These are phyloP conservation scores for Microctonus aethiopoides DNA, from an alignment of 2,888 invertebrate genomes.

Conservation along the genomic window DNA sequence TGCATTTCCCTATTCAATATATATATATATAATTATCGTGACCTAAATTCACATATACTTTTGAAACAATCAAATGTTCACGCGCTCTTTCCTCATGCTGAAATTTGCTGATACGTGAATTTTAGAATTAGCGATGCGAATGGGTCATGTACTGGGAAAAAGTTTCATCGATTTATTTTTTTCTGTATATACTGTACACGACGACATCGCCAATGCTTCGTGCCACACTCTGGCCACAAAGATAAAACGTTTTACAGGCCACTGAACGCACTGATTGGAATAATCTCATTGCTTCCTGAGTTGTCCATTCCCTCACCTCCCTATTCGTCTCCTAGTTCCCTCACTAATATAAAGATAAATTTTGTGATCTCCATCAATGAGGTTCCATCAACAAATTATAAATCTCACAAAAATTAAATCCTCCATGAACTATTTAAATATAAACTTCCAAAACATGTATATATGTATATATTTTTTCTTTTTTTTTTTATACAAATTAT, in stretches of 20 bases:
- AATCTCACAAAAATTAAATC: neutral
- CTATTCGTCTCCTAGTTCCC: neutral
- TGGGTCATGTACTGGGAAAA: constrained; percentile 14
- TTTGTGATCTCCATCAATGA: constrained; percentile 19
- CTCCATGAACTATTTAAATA: constrained; percentile 17
- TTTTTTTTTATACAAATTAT: too few relatives aligned
- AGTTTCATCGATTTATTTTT: constrained; percentile 26
- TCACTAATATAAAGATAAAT: neutral
- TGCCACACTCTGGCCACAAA: constrained; percentile 29
- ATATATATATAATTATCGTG: neutral
- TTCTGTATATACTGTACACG: constrained; percentile 20
- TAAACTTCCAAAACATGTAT: neutral
- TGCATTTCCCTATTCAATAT: neutral
- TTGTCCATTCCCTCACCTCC: constrained; percentile 12
- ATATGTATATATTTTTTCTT: neutral
- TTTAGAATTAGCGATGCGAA: constrained; percentile 9
- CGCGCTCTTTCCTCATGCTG: constrained; percentile 15
- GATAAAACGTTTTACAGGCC: constrained; percentile 45
- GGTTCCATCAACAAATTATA: neutral
- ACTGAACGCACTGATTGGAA: constrained; percentile 39
- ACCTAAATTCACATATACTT: constrained; percentile 5
- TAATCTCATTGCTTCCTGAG: constrained; percentile 22
- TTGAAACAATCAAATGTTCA: neutral
- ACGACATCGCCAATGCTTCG: constrained; percentile 6
- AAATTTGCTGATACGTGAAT: constrained; percentile 26